phyloP scores from a whole-genome alignment of 2,113 vertebrate species.

The Tachysurus vachellii region DNA sequence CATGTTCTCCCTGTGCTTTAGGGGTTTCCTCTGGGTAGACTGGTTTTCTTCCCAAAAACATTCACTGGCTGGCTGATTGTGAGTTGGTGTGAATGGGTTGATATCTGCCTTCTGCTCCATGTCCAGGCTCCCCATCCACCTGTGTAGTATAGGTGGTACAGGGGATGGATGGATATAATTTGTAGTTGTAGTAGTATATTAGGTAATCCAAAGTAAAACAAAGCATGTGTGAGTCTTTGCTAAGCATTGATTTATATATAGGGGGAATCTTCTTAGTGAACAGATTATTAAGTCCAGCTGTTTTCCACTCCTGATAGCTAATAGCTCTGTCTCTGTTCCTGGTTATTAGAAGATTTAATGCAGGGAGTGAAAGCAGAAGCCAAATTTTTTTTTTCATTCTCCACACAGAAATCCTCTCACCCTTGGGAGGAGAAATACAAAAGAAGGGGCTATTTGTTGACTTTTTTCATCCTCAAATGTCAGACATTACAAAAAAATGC shows the following conservation, averaged over 20 bases:
- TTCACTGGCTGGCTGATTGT: too few species aligned
- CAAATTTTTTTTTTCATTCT: slow-evolving; percentile 16
- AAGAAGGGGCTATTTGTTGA: slow-evolving; percentile 9
- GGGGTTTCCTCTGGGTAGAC: too few species aligned
- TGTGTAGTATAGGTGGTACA: too few species aligned
- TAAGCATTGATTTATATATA: neutral
- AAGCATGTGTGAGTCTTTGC: too few species aligned
- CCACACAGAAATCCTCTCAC: slow-evolving; percentile 3
- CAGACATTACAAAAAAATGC: slow-evolving; percentile 28
- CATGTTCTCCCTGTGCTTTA: too few species aligned
- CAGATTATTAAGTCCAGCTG: neutral
- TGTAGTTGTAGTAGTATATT: too few species aligned
- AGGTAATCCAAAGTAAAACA: too few species aligned
- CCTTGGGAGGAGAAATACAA: neutral
- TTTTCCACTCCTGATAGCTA: slow-evolving; percentile 8
- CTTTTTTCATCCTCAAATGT: slow-evolving; percentile 42
- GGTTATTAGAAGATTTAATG: slow-evolving; percentile 30
- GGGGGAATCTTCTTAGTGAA: neutral
- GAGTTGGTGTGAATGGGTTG: too few species aligned
- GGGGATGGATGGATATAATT: too few species aligned
- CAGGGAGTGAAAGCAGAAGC: neutral
- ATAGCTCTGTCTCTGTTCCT: slow-evolving; percentile 12
- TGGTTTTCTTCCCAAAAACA: too few species aligned
- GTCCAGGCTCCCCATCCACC: too few species aligned
- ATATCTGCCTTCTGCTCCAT: too few species aligned